These are phyloP conservation scores for Chrysolina haemoptera DNA, from an alignment of 2,888 invertebrate genomes.

Conservation along the genomic window DNA sequence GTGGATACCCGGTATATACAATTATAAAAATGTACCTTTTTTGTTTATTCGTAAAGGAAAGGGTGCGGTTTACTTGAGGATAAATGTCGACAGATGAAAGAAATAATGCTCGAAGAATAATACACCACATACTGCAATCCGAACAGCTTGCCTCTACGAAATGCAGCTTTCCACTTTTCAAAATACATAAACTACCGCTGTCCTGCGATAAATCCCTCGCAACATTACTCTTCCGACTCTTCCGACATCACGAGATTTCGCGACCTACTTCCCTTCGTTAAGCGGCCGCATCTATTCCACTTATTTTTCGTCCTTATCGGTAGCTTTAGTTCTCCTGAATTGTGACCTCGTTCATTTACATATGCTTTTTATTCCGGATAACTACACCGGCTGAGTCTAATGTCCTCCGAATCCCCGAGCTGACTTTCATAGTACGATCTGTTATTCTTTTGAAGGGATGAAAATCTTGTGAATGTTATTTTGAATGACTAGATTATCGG, in stretches of 20 bases:
- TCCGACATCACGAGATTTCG: constrained; percentile 1
- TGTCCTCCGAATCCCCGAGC: not conserved
- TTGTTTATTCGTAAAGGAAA: too few species aligned
- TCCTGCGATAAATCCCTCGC: not conserved
- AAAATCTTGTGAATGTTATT: too few species aligned
- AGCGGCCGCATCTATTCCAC: constrained; percentile 6
- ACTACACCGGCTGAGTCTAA: not conserved
- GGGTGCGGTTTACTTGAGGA: too few species aligned
- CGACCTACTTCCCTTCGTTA: constrained; percentile 20
- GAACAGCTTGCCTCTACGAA: too few species aligned
- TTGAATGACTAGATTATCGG: too few species aligned
- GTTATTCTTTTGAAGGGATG: not conserved
- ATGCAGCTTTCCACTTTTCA: not conserved
- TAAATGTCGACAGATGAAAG: too few species aligned
- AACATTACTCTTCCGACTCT: constrained; percentile 4
- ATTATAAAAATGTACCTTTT: too few species aligned
- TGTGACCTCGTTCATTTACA: constrained; percentile 18
- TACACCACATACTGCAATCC: too few species aligned
- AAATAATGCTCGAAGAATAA: too few species aligned
- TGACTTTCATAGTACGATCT: not conserved
- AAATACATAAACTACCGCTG: not conserved
- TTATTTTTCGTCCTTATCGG: constrained; percentile 24
- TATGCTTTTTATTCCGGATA: constrained; percentile 8
- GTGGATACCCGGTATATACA: too few species aligned
- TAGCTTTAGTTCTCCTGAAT: constrained; percentile 7